Conservation (phyloP, 2,888 invertebrate genomes). For the Eupithecia abbreviata region DNA sequence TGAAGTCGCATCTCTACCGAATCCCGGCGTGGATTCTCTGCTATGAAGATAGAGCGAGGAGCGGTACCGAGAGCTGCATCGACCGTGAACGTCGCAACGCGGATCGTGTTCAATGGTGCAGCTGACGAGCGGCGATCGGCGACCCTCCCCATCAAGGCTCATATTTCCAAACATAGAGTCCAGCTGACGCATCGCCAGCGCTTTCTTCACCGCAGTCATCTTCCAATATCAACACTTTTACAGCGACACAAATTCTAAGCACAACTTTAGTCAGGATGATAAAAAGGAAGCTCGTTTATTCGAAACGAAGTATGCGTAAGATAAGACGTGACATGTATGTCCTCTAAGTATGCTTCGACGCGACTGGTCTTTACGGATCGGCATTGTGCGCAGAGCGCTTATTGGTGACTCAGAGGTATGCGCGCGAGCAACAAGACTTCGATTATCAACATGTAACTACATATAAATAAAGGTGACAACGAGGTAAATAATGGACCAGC, state of each 20-base stretch:
- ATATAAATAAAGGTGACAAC: constrained; percentile 74
- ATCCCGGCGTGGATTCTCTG: constrained; percentile 82
- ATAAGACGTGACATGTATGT: constrained; percentile 75
- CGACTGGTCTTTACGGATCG: constrained; percentile 77
- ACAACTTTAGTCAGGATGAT: constrained; percentile 53
- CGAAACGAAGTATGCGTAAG: constrained; percentile 58
- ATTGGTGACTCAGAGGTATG: constrained; percentile 76
- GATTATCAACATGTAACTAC: constrained; percentile 68
- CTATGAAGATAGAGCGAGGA: constrained; percentile 78
- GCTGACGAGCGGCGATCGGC: constrained; percentile 74
- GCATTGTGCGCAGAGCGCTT: constrained; percentile 79
- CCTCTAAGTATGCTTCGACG: constrained; percentile 79
- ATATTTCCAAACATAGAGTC: constrained; percentile 89
- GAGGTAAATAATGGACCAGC: constrained; percentile 74
- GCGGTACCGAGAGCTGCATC: constrained; percentile 73
- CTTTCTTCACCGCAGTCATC: constrained; percentile 85
- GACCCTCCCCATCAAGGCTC: constrained; percentile 81
- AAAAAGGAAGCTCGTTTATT: constrained; percentile 52
- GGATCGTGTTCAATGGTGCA: constrained; percentile 84
- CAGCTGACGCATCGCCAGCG: constrained; percentile 87
- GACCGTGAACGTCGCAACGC: constrained; percentile 89
- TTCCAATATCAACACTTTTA: constrained; percentile 54
- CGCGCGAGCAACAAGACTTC: constrained; percentile 75
- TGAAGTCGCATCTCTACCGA: constrained; percentile 82
- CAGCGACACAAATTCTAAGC: constrained; percentile 54